A percentile compares a stretch with the other conserved stretches of the same genome.
These are phyloP conservation scores for Scrobipalpa atriplicella DNA, from an alignment of 2,888 invertebrate genomes.

Conservation along the genomic window DNA sequence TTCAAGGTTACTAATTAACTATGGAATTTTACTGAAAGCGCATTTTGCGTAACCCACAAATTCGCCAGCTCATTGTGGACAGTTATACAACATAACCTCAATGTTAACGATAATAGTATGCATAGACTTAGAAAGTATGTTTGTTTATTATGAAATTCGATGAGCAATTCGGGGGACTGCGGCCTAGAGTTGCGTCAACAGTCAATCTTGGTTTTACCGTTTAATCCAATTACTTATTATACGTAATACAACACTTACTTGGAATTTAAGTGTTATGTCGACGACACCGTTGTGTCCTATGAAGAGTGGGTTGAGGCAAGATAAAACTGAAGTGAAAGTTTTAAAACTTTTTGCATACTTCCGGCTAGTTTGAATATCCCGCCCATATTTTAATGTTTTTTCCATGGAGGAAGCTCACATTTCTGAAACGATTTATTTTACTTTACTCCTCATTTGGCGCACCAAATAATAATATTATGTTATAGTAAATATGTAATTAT, in stretches of 20 bases:
- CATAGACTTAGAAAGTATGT: constrained; percentile 28
- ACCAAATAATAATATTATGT: not conserved
- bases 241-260: not conserved
- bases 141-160: constrained; percentile 30
- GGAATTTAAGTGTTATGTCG: not conserved
- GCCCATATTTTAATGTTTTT: not conserved
- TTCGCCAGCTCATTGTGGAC: constrained; percentile 23
- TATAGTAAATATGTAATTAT: not conserved
- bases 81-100: constrained; percentile 26
- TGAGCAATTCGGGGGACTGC: constrained; percentile 19
- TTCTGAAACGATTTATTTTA: not conserved
- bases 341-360: constrained; percentile 13
- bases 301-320: not conserved
- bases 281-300: not conserved
- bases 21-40: not conserved
- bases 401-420: not conserved
- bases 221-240: not conserved
- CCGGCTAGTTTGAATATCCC: not conserved
- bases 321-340: constrained; percentile 21
- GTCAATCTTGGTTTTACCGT: constrained; percentile 9
- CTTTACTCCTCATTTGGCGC: not conserved
- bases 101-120: constrained; percentile 28
- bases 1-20: constrained; percentile 13
- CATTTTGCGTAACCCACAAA: constrained; percentile 1
- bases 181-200: constrained; percentile 3